A percentile compares a stretch with the other conserved stretches of the same genome.
phyloP scores from a whole-genome alignment of 1,140 invertebrate genomes.

The Monomorium pharaonis region DNA sequence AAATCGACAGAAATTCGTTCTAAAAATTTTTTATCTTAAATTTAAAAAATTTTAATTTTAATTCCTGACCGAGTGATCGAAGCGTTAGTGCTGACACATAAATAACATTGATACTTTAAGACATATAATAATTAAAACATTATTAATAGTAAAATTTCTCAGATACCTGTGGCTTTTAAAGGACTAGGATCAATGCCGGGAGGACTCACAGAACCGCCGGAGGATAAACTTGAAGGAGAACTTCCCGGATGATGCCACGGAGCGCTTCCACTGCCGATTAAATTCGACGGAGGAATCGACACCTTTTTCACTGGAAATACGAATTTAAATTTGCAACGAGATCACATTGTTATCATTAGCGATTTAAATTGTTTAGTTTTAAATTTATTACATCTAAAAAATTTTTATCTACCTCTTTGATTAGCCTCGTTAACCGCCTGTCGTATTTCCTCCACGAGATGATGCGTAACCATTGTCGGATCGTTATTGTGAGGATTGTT shows the following conservation, averaged over 20 bases:
- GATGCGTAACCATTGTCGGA: conserved; percentile 88
- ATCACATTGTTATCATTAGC: background rate
- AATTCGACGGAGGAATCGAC: conserved; percentile 85
- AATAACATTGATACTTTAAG: background rate
- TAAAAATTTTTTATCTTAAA: background rate
- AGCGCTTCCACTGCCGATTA: conserved; percentile 74
- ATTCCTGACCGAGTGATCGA: conserved; percentile 23
- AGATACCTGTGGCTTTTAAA: conserved; percentile 80
- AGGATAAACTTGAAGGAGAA: conserved; percentile 88
- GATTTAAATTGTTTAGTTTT: background rate
- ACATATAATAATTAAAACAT: no score
- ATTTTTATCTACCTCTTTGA: conserved; percentile 88
- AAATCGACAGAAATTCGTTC: background rate
- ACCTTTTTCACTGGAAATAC: conserved; percentile 87
- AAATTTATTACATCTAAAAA: background rate
- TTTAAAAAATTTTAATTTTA: background rate
- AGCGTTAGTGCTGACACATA: conserved; percentile 20
- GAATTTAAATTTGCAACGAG: background rate
- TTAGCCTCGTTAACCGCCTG: conserved; percentile 94
- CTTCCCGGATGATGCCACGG: conserved; percentile 84
- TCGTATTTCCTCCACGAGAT: conserved; percentile 92
- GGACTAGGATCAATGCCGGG: conserved; percentile 84
- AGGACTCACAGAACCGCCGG: conserved; percentile 85
- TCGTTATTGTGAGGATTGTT: conserved; percentile 86
- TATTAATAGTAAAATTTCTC: background rate